These are phyloP conservation scores for Tenualosa ilisha DNA, from an alignment of 2,797 vertebrate genomes.

Conservation along the genomic window DNA sequence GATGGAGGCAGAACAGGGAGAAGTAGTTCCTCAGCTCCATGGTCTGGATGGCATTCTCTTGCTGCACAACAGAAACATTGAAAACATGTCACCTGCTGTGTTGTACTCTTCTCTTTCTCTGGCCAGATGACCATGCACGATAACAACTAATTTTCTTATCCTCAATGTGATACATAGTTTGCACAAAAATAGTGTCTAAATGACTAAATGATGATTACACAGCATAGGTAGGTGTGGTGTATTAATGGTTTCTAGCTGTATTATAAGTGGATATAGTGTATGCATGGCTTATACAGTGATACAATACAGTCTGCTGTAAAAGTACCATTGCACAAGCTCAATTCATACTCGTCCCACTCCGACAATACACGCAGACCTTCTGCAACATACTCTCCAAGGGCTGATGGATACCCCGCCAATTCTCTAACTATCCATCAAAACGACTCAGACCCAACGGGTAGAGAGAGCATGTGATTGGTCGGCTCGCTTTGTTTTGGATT, in stretches of 20 bases:
- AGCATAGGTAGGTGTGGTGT: neutral
- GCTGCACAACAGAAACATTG: conserved; percentile 68
- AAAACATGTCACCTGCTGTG: neutral
- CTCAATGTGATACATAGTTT: no score
- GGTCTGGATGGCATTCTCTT: conserved; percentile 93
- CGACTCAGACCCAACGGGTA: no score
- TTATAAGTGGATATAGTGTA: no score
- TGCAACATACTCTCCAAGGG: no score
- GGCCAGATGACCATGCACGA: neutral
- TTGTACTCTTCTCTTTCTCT: neutral
- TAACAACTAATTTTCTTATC: no score
- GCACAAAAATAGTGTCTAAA: neutral
- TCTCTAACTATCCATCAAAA: no score
- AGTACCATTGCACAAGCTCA: neutral
- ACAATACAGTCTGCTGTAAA: neutral
- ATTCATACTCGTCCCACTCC: no score
- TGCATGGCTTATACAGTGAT: neutral
- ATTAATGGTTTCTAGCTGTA: neutral
- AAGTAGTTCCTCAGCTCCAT: conserved; percentile 98
- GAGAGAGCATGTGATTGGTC: no score
- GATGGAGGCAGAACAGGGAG: conserved; percentile 94
- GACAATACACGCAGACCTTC: no score
- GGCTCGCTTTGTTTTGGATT: no score
- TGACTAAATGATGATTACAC: neutral
- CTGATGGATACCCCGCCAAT: no score